phyloP scores from a whole-genome alignment of 1,140 invertebrate genomes.

The Bombus soroeensis region DNA sequence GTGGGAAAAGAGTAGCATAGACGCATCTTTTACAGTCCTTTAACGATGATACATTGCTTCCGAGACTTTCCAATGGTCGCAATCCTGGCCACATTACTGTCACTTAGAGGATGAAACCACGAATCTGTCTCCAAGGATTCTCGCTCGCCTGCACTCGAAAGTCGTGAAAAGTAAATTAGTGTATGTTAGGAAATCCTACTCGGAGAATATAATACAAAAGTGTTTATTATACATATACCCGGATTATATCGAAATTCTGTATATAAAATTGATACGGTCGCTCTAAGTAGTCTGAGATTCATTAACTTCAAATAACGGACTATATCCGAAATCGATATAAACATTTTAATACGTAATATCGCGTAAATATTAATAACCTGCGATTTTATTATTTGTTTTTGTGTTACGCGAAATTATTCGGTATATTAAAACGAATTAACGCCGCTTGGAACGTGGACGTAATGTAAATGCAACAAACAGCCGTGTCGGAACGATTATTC shows the following conservation, averaged over 20 bases:
- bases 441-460: not conserved
- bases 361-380: not conserved
- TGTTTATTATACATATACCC: too few relatives aligned
- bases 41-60: conserved; percentile 75
- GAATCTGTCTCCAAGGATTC: conserved; percentile 55
- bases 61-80: conserved; percentile 62
- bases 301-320: not conserved
- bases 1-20: not conserved
- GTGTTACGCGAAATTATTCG: not conserved
- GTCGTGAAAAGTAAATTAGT: conserved; percentile 8
- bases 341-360: not conserved
- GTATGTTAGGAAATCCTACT: not conserved
- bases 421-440: not conserved
- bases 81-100: conserved; percentile 68
- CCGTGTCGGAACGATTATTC: not conserved
- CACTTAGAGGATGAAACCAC: conserved; percentile 62
- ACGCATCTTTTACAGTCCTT: conserved; percentile 70
- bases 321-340: not conserved
- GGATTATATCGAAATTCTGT: not conserved
- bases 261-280: not conserved
- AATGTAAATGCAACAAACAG: conserved; percentile 21
- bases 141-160: conserved; percentile 36
- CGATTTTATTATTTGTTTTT: not conserved
- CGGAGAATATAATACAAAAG: not conserved
- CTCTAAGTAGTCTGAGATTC: not conserved